Evolutionary conservation across 2,113 vertebrate genomes (phyloP).

Genomic region (Psittacula cyanocephala): DNA sequence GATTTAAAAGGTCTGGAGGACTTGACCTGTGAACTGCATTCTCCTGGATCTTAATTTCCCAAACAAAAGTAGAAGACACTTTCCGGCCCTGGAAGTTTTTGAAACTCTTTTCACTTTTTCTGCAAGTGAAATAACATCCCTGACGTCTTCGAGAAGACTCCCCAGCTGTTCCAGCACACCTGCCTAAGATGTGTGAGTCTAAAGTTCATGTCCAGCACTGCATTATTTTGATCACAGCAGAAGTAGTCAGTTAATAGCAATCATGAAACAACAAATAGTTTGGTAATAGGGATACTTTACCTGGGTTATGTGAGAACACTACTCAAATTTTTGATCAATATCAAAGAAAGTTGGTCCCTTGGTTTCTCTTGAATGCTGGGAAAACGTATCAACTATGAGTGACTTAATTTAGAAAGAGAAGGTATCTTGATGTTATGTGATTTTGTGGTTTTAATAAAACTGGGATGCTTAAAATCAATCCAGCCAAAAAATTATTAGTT

Average conservation of each 20-base stretch:
- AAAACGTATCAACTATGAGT: not conserved
- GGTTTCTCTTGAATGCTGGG: not conserved
- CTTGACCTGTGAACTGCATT: not conserved
- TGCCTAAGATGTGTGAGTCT: not conserved
- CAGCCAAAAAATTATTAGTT: rapidly evolving
- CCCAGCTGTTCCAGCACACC: not conserved
- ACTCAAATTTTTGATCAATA: not conserved
- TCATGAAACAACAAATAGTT: not conserved
- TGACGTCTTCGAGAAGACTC: not conserved
- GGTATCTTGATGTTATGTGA: not conserved
- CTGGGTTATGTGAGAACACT: not conserved
- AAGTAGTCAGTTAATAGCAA: not conserved
- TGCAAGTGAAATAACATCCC: not conserved
- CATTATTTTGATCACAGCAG: not conserved
- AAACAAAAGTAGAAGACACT: not conserved
- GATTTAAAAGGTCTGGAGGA: not conserved
- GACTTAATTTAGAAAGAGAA: not conserved
- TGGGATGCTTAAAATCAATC: not conserved
- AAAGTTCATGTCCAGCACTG: not conserved
- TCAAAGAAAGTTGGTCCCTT: not conserved
- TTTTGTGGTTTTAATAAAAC: not conserved
- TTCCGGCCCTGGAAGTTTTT: not conserved
- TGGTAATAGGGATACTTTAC: not conserved
- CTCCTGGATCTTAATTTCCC: not conserved
- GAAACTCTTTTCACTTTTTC: not conserved